Conservation (phyloP, 2,113 vertebrate species). For the Rhizomys pruinosus region DNA sequence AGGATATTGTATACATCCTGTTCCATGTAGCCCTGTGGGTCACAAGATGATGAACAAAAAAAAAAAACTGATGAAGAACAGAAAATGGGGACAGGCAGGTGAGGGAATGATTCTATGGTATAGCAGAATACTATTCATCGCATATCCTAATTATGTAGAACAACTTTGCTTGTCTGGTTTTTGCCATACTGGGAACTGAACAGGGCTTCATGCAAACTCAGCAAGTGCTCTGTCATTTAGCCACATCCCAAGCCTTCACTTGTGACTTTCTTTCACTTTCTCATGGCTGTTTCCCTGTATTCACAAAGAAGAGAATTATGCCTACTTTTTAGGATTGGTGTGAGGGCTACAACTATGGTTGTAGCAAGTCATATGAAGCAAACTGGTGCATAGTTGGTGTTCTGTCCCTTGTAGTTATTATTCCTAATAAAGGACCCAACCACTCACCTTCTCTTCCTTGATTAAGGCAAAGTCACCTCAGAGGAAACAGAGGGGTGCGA, state of each 20-base stretch:
- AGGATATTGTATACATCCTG: constrained; percentile 81
- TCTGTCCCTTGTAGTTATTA: background rate
- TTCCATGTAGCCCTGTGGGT: constrained; percentile 83
- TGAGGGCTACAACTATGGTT: background rate
- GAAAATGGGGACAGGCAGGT: background rate
- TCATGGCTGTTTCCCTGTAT: background rate
- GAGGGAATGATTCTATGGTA: background rate
- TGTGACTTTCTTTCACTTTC: background rate
- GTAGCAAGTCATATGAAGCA: background rate
- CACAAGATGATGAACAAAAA: background rate
- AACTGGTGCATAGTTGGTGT: background rate
- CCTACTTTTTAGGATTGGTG: background rate
- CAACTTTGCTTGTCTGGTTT: background rate
- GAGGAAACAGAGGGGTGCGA: background rate
- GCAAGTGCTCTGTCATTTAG: background rate
- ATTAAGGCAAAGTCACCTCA: background rate
- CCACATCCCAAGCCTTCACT: background rate
- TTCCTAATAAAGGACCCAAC: background rate
- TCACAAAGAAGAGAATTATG: background rate
- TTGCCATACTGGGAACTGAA: background rate
- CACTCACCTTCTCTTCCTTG: background rate
- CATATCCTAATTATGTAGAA: background rate
- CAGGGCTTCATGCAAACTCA: background rate
- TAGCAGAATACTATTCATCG: background rate
- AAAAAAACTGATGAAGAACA: background rate